These are phyloP conservation scores for Ardeotis arabs DNA, from an alignment of 2,113 vertebrate species.

Conservation along the genomic window DNA sequence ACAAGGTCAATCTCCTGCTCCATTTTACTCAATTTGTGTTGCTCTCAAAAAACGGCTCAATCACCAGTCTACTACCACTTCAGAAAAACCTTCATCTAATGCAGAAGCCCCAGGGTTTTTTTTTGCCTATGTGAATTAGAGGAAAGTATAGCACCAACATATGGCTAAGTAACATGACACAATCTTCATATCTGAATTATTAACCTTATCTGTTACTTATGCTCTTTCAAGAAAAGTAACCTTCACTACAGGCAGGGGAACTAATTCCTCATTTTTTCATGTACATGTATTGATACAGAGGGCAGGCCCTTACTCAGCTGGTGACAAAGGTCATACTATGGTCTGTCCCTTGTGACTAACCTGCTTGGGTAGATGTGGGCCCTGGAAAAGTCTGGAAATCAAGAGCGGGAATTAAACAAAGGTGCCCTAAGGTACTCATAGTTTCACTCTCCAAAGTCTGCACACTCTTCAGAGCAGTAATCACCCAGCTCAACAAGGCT, in stretches of 20 bases:
- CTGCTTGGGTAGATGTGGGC: not conserved
- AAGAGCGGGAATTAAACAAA: not conserved
- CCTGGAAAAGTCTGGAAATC: not conserved
- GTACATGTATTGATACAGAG: not conserved
- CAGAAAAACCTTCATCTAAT: not conserved
- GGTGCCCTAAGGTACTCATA: not conserved
- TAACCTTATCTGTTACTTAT: not conserved
- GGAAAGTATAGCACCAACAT: not conserved
- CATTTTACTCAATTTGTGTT: not conserved
- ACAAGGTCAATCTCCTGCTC: not conserved
- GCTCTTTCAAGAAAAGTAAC: not conserved
- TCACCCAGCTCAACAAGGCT: not conserved
- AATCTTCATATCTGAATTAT: not conserved
- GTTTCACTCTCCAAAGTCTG: not conserved
- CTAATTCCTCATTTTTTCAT: not conserved
- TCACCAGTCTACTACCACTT: not conserved
- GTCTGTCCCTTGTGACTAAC: not conserved
- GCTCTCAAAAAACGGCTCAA: not conserved
- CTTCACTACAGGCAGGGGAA: not conserved
- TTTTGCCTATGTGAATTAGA: not conserved
- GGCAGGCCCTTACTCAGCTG: not conserved
- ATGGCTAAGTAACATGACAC: not conserved
- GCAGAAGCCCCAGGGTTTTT: not conserved
- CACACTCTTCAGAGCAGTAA: not conserved
- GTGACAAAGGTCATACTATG: not conserved